Conservation (phyloP, 2,113 vertebrate species). For the Crocuta crocuta region DNA sequence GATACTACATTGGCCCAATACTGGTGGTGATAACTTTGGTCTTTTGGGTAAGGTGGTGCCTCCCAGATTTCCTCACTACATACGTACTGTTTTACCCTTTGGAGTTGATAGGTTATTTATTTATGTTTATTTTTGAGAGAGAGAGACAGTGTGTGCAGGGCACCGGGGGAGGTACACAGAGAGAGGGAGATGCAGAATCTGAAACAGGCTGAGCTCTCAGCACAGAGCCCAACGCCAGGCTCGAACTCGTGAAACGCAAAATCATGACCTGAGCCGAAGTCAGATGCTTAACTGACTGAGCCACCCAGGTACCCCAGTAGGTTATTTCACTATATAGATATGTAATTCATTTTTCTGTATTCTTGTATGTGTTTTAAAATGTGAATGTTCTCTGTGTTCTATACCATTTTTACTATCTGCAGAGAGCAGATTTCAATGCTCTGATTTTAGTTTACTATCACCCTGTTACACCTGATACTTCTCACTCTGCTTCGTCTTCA, state of each 20-base stretch:
- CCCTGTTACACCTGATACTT: not conserved
- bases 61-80: not conserved
- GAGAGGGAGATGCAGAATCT: too few relatives aligned
- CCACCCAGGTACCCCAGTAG: too few relatives aligned
- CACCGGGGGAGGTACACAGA: too few relatives aligned
- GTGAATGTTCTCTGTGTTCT: not conserved
- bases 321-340: not conserved
- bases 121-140: too few relatives aligned
- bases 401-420: not conserved
- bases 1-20: fast-evolving
- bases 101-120: not conserved
- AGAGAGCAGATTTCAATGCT: not conserved
- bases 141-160: too few relatives aligned
- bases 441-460: not conserved
- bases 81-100: not conserved
- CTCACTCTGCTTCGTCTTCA: not conserved
- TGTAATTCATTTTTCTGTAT: not conserved
- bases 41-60: not conserved
- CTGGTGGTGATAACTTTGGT: not conserved
- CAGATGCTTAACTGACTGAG: too few relatives aligned
- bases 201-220: too few relatives aligned
- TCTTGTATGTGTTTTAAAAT: not conserved
- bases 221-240: too few relatives aligned
- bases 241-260: too few relatives aligned
- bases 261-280: too few relatives aligned